These are phyloP conservation scores for Numida meleagris DNA, from an alignment of 2,113 vertebrate genomes.

Conservation along the genomic window DNA sequence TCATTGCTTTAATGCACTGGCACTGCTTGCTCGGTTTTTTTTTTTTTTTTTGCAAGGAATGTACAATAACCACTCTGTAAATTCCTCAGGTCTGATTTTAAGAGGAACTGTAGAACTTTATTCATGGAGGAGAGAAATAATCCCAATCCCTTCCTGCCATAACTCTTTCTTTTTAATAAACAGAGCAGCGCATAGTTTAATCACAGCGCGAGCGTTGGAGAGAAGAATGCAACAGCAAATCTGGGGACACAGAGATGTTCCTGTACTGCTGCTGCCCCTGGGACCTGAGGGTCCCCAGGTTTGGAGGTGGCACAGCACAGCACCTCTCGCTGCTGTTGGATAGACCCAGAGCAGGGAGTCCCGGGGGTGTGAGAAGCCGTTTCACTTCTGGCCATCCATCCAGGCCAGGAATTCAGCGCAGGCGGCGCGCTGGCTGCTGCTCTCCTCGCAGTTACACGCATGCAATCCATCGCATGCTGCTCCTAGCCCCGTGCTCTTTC, in stretches of 20 bases:
- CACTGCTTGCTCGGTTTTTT: constrained; percentile 30
- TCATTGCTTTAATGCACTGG: constrained; percentile 66
- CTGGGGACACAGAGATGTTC: background rate
- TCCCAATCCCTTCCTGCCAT: constrained; percentile 11
- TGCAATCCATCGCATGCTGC: constrained; percentile 68
- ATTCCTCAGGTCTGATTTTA: constrained; percentile 66
- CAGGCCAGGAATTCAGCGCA: constrained; percentile 31
- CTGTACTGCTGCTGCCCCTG: background rate
- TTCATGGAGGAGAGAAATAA: constrained; percentile 39
- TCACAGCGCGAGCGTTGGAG: background rate
- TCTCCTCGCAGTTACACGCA: constrained; percentile 61
- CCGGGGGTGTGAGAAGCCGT: background rate
- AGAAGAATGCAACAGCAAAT: background rate
- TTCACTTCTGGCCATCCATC: constrained; percentile 34
- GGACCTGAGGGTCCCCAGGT: background rate
- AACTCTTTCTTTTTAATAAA: constrained; percentile 15
- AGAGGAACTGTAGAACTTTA: constrained; percentile 43
- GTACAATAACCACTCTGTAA: constrained; percentile 61
- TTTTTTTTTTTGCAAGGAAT: constrained; percentile 11
- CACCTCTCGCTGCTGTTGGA: background rate
- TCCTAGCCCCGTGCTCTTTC: constrained; percentile 58
- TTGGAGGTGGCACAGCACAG: constrained; percentile 14
- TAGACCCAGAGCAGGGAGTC: background rate
- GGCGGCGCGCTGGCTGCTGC: constrained; percentile 32
- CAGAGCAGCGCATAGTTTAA: background rate